Evolutionary conservation across 1,140 invertebrate species (phyloP).

Genomic region (Drosophila tsacasi): DNA sequence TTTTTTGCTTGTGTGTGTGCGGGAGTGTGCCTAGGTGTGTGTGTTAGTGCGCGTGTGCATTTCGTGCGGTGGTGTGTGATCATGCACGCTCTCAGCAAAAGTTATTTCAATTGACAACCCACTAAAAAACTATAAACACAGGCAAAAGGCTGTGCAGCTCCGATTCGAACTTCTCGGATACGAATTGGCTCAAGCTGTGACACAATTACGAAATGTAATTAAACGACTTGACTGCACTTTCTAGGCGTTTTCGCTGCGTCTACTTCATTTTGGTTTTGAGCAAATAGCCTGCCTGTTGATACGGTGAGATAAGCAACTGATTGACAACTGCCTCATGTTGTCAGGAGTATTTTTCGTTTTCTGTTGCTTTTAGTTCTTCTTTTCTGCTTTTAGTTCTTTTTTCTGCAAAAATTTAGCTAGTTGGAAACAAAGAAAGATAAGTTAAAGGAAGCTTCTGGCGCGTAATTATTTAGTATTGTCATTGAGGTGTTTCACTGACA

Average conservation of each 20-base stretch:
- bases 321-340: constrained; percentile 29
- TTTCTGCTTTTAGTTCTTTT: constrained; percentile 3
- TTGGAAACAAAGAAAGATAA: constrained; percentile 34
- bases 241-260: constrained; percentile 14
- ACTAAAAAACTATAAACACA: constrained; percentile 57
- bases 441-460: constrained; percentile 5
- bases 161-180: constrained; percentile 17
- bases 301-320: constrained; percentile 50
- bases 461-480: constrained; percentile 1
- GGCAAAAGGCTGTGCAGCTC: constrained; percentile 16
- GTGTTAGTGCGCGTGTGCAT: constrained; percentile 58
- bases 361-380: too few relatives aligned
- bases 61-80: constrained; percentile 38
- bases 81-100: constrained; percentile 47
- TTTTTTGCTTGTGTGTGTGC: constrained; percentile 6
- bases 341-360: constrained; percentile 4
- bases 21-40: constrained; percentile 40
- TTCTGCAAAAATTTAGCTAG: constrained; percentile 6
- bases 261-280: constrained; percentile 24
- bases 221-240: constrained; percentile 32
- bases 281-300: constrained; percentile 32
- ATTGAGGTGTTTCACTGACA: constrained; percentile 1
- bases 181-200: neutral
- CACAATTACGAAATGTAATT: constrained; percentile 22
- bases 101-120: constrained; percentile 74